Percentiles rank a stretch among this genome's conserved stretches.
Evolutionary conservation across 2,797 vertebrate genomes (phyloP).

Genomic region (Arrhamphus sclerolepis): DNA sequence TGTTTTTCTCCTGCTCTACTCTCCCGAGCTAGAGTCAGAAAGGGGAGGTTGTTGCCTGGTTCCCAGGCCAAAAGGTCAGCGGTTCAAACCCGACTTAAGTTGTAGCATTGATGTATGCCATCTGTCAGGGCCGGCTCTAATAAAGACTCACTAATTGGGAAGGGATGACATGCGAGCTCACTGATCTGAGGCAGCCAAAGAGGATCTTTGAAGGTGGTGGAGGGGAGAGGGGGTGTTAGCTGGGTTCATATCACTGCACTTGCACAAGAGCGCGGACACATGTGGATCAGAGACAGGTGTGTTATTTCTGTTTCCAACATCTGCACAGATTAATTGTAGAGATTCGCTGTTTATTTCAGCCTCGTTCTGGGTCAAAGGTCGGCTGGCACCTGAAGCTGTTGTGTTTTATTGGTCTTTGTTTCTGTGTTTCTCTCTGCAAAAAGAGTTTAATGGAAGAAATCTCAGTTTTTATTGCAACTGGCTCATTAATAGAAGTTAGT

Average conservation of each 20-base stretch:
- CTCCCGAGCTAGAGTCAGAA: conserved; percentile 45
- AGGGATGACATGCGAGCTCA: conserved; percentile 73
- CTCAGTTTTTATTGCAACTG: conserved; percentile 40
- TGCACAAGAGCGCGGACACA: not conserved
- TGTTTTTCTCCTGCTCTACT: conserved; percentile 21
- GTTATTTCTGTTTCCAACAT: conserved; percentile 18
- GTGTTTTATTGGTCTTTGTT: conserved; percentile 32
- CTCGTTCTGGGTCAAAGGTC: conserved; percentile 15
- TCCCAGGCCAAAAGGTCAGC: conserved; percentile 62
- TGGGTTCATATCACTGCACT: conserved; percentile 32
- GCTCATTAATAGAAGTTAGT: conserved; percentile 23
- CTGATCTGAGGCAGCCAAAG: conserved; percentile 61
- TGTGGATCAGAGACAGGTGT: conserved; percentile 42
- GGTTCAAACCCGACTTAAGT: conserved; percentile 78
- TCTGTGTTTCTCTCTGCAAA: conserved; percentile 2
- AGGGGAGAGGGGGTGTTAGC: conserved; percentile 25
- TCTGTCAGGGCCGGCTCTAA: conserved; percentile 75
- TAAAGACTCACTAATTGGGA: conserved; percentile 77
- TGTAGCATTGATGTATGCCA: conserved; percentile 68
- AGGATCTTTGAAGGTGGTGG: conserved; percentile 70
- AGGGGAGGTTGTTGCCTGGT: conserved; percentile 56
- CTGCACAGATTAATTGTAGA: conserved; percentile 15
- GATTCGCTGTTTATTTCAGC: conserved; percentile 12
- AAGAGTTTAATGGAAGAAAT: conserved; percentile 31
- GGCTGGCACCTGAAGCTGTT: conserved; percentile 25